A percentile compares a stretch with the other conserved stretches of the same genome.
phyloP scores from a whole-genome alignment of 1,140 invertebrate species.

The Nymphalis io region DNA sequence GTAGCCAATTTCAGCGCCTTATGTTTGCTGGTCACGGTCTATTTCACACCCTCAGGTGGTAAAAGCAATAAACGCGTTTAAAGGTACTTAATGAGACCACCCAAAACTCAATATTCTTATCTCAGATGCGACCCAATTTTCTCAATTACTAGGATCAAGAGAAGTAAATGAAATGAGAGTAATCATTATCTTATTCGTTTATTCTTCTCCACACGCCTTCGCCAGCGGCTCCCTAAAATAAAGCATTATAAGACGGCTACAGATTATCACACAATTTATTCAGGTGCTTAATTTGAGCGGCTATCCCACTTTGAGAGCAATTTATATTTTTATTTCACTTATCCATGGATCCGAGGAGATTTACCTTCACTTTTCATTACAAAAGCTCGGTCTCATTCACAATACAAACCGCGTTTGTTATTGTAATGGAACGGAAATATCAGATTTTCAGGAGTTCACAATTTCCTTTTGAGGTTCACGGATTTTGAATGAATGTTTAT shows the following conservation, averaged over 20 bases:
- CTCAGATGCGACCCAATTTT: conserved; percentile 70
- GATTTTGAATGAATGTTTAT: too few relatives aligned
- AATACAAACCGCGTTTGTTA: conserved; percentile 34
- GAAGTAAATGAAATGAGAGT: conserved; percentile 78
- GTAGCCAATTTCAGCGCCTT: conserved; percentile 42
- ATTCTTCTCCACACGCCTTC: conserved; percentile 60
- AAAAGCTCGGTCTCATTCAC: conserved; percentile 29
- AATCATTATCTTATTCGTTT: conserved; percentile 77
- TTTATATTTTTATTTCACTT: conserved; percentile 78
- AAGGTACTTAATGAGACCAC: conserved; percentile 62
- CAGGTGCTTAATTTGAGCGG: conserved; percentile 78
- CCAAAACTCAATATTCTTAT: conserved; percentile 66
- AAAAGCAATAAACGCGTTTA: conserved; percentile 73
- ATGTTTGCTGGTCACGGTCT: conserved; percentile 50
- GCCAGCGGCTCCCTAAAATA: conserved; percentile 63
- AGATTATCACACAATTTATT: conserved; percentile 80
- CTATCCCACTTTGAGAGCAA: conserved; percentile 71
- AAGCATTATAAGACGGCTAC: conserved; percentile 75
- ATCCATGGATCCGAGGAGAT: conserved; percentile 59
- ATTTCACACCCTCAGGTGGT: conserved; percentile 71
- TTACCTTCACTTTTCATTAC: conserved; percentile 65
- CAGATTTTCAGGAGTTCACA: too few relatives aligned
- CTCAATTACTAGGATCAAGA: conserved; percentile 76
- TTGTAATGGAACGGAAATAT: conserved; percentile 8
- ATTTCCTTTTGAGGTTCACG: too few relatives aligned